Conservation (phyloP, 1,140 invertebrate genomes). For the Reticulitermes speratus region DNA sequence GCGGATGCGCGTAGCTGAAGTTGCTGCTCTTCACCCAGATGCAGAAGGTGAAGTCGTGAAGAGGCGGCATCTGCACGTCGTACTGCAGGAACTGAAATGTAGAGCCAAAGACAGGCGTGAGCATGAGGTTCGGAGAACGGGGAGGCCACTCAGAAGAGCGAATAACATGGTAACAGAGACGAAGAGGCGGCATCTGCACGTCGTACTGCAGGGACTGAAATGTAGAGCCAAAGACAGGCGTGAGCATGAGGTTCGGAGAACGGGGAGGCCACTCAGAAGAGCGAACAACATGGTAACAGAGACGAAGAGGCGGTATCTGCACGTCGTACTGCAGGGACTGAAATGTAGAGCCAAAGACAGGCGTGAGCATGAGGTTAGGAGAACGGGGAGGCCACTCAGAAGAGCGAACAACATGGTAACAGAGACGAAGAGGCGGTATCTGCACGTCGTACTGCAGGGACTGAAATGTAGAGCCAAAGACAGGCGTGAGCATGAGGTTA, state of each 20-base stretch:
- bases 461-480: slow-evolving; percentile 58
- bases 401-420: background rate
- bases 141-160: background rate
- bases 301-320: slow-evolving; percentile 57
- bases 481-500: background rate
- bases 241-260: background rate
- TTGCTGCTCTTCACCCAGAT: slow-evolving; percentile 61
- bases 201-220: slow-evolving; percentile 69
- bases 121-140: background rate
- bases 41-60: slow-evolving; percentile 66
- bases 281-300: too few relatives aligned
- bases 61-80: slow-evolving; percentile 57
- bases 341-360: slow-evolving; percentile 53
- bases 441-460: slow-evolving; percentile 62
- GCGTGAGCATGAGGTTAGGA: background rate
- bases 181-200: slow-evolving; percentile 57
- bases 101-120: slow-evolving; percentile 37
- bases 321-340: slow-evolving; percentile 65
- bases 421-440: slow-evolving; percentile 55
- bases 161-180: too few relatives aligned
- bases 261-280: background rate
- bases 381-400: background rate
- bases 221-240: slow-evolving; percentile 43
- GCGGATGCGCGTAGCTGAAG: slow-evolving; percentile 57
- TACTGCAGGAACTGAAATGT: slow-evolving; percentile 70